phyloP scores from a whole-genome alignment of 2,113 vertebrate species.

The Craseonycteris thonglongyai region DNA sequence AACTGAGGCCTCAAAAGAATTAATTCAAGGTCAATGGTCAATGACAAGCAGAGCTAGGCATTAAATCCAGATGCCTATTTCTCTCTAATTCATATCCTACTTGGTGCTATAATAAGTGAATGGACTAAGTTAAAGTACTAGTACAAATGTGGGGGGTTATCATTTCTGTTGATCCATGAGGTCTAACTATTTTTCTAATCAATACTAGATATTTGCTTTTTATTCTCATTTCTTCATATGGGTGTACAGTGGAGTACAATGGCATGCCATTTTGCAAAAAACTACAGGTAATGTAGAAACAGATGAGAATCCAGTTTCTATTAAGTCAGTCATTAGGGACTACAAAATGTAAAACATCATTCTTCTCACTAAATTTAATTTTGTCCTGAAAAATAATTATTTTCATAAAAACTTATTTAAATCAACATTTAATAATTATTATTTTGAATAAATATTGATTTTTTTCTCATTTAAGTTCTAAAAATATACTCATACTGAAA shows the following conservation, averaged over 20 bases:
- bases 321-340: neutral
- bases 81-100: neutral
- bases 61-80: neutral
- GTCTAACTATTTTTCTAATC: neutral
- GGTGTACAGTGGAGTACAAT: neutral
- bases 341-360: neutral
- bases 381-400: neutral
- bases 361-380: neutral
- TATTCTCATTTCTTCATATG: neutral
- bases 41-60: neutral
- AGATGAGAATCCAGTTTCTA: neutral
- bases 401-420: neutral
- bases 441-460: neutral
- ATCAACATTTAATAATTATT: neutral
- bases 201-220: neutral
- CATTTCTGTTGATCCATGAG: neutral
- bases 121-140: neutral
- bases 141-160: neutral
- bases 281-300: neutral
- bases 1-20: neutral
- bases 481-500: neutral
- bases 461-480: neutral
- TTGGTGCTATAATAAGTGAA: neutral
- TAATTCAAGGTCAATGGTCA: neutral
- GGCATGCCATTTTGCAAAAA: neutral